phyloP scores from a whole-genome alignment of 2,888 invertebrate species.

The Cinara cedri region DNA sequence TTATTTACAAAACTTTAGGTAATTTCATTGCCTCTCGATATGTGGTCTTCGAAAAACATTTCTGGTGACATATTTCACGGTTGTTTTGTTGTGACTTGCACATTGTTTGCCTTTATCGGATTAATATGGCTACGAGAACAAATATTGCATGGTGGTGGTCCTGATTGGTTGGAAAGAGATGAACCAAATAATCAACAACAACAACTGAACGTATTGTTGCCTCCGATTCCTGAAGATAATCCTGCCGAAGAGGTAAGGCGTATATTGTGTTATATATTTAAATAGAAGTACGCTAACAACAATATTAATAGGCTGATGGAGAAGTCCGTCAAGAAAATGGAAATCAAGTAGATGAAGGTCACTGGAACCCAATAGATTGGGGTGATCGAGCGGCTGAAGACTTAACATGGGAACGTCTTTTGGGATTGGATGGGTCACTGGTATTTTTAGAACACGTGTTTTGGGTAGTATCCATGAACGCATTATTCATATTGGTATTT shows the following conservation, averaged over 20 bases:
- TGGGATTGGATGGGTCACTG: conserved; percentile 63
- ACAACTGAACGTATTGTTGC: conserved; percentile 42
- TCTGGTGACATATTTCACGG: conserved; percentile 94
- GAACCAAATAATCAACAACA: conserved; percentile 56
- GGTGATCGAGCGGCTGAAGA: conserved; percentile 92
- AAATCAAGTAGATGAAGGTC: conserved; percentile 72
- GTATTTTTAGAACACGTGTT: conserved; percentile 97
- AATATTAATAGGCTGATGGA: conserved; percentile 44
- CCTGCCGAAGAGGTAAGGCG: conserved; percentile 38
- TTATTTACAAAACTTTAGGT: conserved; percentile 64
- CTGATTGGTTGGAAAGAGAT: conserved; percentile 83
- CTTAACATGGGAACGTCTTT: conserved; percentile 94
- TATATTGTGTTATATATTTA: not conserved
- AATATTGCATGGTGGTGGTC: conserved; percentile 95
- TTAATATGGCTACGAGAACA: conserved; percentile 97
- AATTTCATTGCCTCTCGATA: conserved; percentile 85
- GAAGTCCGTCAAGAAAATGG: conserved; percentile 46
- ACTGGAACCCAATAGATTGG: conserved; percentile 99
- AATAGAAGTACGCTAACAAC: not conserved
- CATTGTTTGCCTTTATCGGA: conserved; percentile 93
- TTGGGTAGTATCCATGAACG: conserved; percentile 97
- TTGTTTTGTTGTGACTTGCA: conserved; percentile 95
- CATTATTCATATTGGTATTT: conserved; percentile 94
- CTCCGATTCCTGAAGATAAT: conserved; percentile 45
- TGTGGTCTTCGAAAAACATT: conserved; percentile 90